Percentiles rank a stretch among this genome's conserved stretches.
Evolutionary conservation across 2,113 vertebrate species (phyloP).

Genomic region (Chaetura pelagica): DNA sequence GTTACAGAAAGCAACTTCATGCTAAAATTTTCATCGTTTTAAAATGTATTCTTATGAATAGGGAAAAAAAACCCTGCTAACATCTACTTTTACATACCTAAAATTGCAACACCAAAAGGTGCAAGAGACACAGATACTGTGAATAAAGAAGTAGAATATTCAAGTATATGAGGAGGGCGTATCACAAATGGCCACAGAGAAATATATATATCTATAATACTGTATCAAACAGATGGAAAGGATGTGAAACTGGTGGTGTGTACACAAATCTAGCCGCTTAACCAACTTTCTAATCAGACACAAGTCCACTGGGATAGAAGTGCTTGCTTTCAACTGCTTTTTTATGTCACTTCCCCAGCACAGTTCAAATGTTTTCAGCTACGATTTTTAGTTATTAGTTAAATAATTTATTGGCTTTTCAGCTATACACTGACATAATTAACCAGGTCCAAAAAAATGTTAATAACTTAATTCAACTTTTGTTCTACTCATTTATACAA

Average conservation of each 20-base stretch:
- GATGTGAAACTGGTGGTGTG: conserved; percentile 77
- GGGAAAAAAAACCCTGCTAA: conserved; percentile 90
- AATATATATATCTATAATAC: conserved; percentile 91
- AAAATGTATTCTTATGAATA: conserved; percentile 87
- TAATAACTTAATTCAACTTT: conserved; percentile 83
- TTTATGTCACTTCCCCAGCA: conserved; percentile 67
- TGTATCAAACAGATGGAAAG: conserved; percentile 89
- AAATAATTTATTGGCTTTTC: conserved; percentile 83
- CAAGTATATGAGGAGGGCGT: conserved; percentile 87
- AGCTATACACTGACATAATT: conserved; percentile 79
- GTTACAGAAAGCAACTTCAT: conserved; percentile 86
- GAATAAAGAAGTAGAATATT: conserved; percentile 92
- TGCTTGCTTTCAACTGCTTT: conserved; percentile 71
- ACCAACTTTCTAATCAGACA: conserved; percentile 78
- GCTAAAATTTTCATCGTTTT: conserved; percentile 84
- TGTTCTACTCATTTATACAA: conserved; percentile 81
- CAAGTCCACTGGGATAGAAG: conserved; percentile 67
- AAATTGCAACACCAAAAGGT: conserved; percentile 91
- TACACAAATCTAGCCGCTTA: conserved; percentile 86
- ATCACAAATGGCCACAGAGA: conserved; percentile 94
- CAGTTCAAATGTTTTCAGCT: conserved; percentile 64
- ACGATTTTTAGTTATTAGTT: conserved; percentile 75
- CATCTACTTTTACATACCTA: conserved; percentile 99
- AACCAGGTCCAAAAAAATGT: conserved; percentile 74
- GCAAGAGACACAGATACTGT: conserved; percentile 88